Percentiles rank a stretch among this genome's conserved stretches.
phyloP scores from a whole-genome alignment of 2,888 invertebrate genomes.

The Caenorhabditis sp. region DNA sequence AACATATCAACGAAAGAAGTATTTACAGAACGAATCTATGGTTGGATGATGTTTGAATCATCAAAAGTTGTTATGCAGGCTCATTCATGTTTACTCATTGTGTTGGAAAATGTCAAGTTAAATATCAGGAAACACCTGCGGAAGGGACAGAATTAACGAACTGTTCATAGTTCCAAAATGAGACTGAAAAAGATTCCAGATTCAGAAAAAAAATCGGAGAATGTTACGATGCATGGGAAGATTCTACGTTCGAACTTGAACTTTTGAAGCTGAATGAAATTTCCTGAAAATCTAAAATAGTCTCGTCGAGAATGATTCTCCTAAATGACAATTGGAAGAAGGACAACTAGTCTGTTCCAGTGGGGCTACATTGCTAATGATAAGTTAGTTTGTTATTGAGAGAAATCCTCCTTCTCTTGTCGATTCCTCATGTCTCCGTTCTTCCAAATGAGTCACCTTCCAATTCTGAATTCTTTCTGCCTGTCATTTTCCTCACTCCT shows the following conservation, averaged over 20 bases:
- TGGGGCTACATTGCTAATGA: slow-evolving; percentile 12
- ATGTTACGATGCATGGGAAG: too few species aligned
- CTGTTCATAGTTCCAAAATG: too few species aligned
- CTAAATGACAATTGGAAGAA: background rate
- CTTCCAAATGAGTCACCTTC: slow-evolving; percentile 12
- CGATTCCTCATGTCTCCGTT: slow-evolving; percentile 10
- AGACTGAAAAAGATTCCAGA: too few species aligned
- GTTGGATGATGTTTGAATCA: background rate
- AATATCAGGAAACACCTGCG: background rate
- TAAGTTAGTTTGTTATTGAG: slow-evolving; percentile 5
- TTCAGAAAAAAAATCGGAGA: too few species aligned
- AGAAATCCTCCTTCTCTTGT: background rate
- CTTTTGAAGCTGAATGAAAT: background rate
- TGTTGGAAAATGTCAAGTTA: background rate
- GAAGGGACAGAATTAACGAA: too few species aligned
- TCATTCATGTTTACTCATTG: background rate
- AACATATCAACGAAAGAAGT: too few species aligned
- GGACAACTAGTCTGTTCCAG: background rate
- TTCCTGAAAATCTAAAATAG: too few species aligned
- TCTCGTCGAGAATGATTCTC: background rate
- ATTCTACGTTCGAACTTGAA: too few species aligned
- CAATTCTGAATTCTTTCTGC: background rate
- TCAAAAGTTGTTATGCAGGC: background rate
- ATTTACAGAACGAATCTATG: too few species aligned
- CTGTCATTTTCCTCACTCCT: background rate